Evolutionary conservation across 2,113 vertebrate genomes (phyloP).

Genomic region (Catagonus wagneri): DNA sequence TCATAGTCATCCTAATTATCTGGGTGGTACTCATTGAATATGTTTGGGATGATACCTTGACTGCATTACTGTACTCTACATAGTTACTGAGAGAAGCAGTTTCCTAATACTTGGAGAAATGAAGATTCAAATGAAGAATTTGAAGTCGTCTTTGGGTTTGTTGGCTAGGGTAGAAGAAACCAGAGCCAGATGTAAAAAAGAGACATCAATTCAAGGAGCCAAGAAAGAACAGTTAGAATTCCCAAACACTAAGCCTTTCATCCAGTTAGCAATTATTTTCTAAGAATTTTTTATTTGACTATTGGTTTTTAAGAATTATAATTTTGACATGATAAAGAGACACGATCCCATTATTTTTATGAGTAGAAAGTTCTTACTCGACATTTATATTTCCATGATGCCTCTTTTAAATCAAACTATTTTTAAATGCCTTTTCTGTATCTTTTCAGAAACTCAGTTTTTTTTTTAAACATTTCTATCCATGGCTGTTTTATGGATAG

Average conservation of each 20-base stretch:
- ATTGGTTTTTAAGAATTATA: conserved; percentile 7
- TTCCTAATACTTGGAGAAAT: conserved; percentile 29
- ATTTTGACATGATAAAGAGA: conserved; percentile 9
- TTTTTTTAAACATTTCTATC: conserved; percentile 8
- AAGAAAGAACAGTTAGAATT: conserved; percentile 46
- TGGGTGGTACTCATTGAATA: neutral
- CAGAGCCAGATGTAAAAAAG: conserved; percentile 42
- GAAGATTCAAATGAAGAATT: conserved; percentile 22
- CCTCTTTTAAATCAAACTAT: conserved; percentile 9
- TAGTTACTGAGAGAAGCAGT: conserved; percentile 6
- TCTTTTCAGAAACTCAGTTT: conserved; percentile 31
- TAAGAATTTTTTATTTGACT: conserved; percentile 30
- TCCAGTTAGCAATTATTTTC: conserved; percentile 50
- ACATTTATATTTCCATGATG: neutral
- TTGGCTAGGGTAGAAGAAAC: conserved; percentile 13
- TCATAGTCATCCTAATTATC: conserved; percentile 33
- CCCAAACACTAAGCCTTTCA: neutral
- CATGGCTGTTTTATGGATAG: neutral
- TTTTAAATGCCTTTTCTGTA: conserved; percentile 9
- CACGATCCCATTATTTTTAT: conserved; percentile 16
- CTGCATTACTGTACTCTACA: neutral
- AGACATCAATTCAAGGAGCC: conserved; percentile 17
- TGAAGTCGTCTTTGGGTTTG: conserved; percentile 27
- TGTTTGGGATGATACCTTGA: neutral
- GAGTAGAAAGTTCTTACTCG: neutral